Evolutionary conservation across 2,888 invertebrate species (phyloP), one percentile per base, ranked within the genome.

Genomic region (Mantis religiosa): DNA sequence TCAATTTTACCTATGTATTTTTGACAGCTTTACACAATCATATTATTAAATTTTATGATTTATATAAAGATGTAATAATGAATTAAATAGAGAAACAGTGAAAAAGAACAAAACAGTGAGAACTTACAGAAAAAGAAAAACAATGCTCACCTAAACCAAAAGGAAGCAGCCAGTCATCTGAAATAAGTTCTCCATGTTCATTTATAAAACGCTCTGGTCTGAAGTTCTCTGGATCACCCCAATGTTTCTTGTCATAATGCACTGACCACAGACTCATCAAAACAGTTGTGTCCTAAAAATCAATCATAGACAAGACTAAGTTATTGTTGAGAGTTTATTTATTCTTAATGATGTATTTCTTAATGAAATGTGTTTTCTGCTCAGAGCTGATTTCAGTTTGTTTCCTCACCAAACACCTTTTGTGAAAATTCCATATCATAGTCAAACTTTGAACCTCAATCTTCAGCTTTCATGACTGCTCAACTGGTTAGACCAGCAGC

Each of bases 151-250:
- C 94, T 91, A 92, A 91, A 25, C 94, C 94, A 89, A 94, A 94
- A 8, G 92, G 91, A 14, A 93, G 90, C 6, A 93, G 89, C 82
- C 92, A 92, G 3, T 92, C 92, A 34, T 92, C 91, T 0, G 92
- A 89, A 20, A 91, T 90, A 0, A 92, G 83, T 85, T 91, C 90
- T 12, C 91, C 91, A 8, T 92, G 92, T 15, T 92, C 89, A 88
- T 92, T 91, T 12, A 96, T 91, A 91, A 96, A 96, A 90, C 96
- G 93, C 91, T 96, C 95, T 0, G 96, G 96, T 3, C 94, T 93
- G 91, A 96, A 96, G 2, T 91, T 92, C 41, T 95, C 93, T 0
- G 96, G 96, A 91, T 96, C 95, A 0, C 93, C 93, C 95, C 95
- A 96, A 89, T 94, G 93, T 1, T 93, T 91, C 34, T 94, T 92